Conservation (phyloP, 2,113 vertebrate species). For the Pomatostomus ruficeps region DNA sequence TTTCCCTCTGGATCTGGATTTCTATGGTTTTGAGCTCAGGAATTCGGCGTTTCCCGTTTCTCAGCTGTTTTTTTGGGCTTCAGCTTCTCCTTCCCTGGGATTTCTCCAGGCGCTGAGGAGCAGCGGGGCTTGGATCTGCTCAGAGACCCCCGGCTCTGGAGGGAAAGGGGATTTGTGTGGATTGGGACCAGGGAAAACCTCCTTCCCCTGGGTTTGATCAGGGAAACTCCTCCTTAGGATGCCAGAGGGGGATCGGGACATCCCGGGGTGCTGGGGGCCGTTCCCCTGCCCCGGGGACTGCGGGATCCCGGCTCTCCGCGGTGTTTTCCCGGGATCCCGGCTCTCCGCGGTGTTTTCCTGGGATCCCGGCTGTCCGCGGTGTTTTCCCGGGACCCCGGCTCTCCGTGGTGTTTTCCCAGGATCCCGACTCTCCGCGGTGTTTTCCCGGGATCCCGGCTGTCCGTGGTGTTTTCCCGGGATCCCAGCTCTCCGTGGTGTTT, state of each 20-base stretch:
- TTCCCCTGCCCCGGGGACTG: neutral
- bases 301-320: neutral
- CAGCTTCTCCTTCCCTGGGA: neutral
- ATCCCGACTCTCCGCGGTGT: no score
- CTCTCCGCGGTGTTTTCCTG: no score
- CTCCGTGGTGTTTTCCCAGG: no score
- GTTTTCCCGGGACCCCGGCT: neutral
- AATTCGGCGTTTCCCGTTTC: neutral
- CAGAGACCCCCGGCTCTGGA: accelerated
- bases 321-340: no score
- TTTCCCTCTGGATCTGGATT: no score
- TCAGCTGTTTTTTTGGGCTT: neutral
- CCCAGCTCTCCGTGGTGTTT: no score
- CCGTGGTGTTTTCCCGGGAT: no score
- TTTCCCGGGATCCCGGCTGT: neutral
- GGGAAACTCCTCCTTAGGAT: neutral
- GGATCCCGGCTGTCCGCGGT: no score
- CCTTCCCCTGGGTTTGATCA: neutral
- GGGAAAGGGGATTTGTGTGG: neutral
- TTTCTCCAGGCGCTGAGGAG: neutral
- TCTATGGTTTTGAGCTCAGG: neutral
- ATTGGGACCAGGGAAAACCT: neutral
- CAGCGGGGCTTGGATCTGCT: accelerated
- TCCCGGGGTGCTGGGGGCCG: accelerated
- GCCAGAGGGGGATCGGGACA: accelerated